Conservation (phyloP, 2,113 vertebrate species). For the Xyrauchen texanus region DNA sequence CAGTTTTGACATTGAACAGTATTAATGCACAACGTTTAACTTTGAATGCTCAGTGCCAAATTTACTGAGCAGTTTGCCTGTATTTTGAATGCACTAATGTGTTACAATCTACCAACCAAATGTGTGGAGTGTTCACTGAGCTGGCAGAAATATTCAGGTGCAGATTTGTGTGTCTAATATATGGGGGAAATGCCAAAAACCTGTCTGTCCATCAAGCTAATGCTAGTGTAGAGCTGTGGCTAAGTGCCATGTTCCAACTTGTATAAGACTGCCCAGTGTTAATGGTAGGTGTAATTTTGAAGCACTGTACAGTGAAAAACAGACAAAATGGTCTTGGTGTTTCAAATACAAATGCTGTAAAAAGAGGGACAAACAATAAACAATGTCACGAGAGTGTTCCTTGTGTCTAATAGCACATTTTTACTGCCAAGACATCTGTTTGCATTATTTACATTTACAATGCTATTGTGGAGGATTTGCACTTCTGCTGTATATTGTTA, state of each 20-base stretch:
- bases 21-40: slow-evolving; percentile 40
- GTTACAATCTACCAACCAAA: slow-evolving; percentile 36
- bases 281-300: neutral
- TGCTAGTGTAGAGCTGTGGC: slow-evolving; percentile 9
- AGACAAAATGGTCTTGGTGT: neutral
- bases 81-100: slow-evolving; percentile 43
- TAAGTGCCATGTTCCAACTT: neutral
- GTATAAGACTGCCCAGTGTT: neutral
- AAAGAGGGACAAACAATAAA: neutral
- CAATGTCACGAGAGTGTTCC: neutral
- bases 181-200: neutral
- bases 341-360: neutral
- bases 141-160: neutral
- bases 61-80: slow-evolving; percentile 28
- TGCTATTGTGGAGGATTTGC: too few relatives aligned
- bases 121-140: slow-evolving; percentile 28
- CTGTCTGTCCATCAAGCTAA: neutral
- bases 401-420: too few relatives aligned
- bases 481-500: too few relatives aligned
- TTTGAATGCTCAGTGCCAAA: slow-evolving; percentile 24
- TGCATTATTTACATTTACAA: too few relatives aligned
- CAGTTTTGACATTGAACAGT: slow-evolving; percentile 28
- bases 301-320: neutral
- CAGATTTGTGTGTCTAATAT: slow-evolving; percentile 5
- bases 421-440: too few relatives aligned